Base-by-base conservation (phyloP, 1,140 invertebrate genomes). In the Temnothorax longispinosus region DNA sequence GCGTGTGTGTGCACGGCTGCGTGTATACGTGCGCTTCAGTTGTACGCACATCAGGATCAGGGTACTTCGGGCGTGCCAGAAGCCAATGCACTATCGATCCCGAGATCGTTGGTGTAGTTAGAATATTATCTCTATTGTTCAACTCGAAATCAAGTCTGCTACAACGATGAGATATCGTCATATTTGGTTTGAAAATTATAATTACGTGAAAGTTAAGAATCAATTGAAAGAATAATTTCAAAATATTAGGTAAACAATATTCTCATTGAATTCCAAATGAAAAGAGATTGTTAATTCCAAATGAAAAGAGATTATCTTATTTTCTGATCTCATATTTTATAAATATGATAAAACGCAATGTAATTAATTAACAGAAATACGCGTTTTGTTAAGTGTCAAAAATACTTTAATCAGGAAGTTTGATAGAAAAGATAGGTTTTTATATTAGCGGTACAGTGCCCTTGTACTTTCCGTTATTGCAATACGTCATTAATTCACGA, bases 81-180 rank as follows among this genome's bases (percentile, higher is more conserved):
- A 67, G 88, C 82, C 84, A 65, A 58, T 71, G 56, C 38, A 47
- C 35, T 85, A 90, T 90, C 87, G 88, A 90, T 89, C 56, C 47
- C 67, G 13, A 58, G 75, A 89, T 90, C 86, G 52, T 75, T 58
- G 44, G 41, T 72, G 41, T 15, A 50, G 35, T 50, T 50, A 44
- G 47, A 58, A 89, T 72, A 69, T 65, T 71, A 54, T 65, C 71
- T 80, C 65, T n/a, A n/a, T 80, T 72, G n/a, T 41, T 35, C 47
- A 13, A 72, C 35, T 44, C n/a, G 27, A 50, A 8, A 52, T 32
- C 52, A 32, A 54, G 11, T 62, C 35, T 52, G 27, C 18, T 3
- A 50, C 7, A 21, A 54, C 27, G 27, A 35, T 8, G 15, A 35
- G 35, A 38, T 15, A 10, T 76, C 35, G 3, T 3, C 10, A 41